Conservation (phyloP, 2,113 vertebrate species). For the Haemorhous mexicanus region DNA sequence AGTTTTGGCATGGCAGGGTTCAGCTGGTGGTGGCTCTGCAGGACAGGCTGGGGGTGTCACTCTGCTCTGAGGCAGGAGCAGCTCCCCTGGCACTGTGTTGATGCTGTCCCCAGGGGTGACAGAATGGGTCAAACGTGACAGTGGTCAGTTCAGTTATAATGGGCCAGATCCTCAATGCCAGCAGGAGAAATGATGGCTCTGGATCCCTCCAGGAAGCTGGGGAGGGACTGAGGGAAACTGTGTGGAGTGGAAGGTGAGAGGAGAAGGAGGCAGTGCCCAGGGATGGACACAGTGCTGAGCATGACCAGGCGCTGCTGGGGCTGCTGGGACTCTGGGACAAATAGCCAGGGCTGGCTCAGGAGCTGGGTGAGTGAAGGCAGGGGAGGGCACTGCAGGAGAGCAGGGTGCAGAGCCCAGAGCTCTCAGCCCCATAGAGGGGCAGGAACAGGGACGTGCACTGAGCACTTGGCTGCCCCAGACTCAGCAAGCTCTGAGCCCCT, state of each 20-base stretch:
- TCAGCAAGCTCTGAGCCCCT: not conserved
- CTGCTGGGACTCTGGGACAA: not conserved
- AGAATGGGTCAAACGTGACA: not conserved
- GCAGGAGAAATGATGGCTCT: not conserved
- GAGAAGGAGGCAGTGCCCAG: not conserved
- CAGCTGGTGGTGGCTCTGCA: not conserved
- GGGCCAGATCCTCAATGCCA: not conserved
- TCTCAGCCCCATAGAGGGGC: not conserved
- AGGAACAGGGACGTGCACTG: not conserved
- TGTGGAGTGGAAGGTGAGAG: not conserved
- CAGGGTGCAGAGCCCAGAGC: not conserved
- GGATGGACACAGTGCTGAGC: not conserved
- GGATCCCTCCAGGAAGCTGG: not conserved
- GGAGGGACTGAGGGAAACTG: not conserved
- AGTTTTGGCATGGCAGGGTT: not conserved
- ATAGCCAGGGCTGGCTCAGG: not conserved
- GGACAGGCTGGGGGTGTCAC: not conserved
- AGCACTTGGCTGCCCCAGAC: not conserved
- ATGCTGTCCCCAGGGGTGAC: not conserved
- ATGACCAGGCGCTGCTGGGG: not conserved
- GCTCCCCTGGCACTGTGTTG: not conserved
- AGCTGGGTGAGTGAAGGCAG: not conserved
- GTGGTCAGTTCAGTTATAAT: not conserved
- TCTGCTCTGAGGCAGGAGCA: not conserved
- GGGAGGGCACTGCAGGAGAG: not conserved